A percentile compares a stretch with the other conserved stretches of the same genome.
phyloP scores from a whole-genome alignment of 23 tunicate species.

The Halocynthia aurantium region DNA sequence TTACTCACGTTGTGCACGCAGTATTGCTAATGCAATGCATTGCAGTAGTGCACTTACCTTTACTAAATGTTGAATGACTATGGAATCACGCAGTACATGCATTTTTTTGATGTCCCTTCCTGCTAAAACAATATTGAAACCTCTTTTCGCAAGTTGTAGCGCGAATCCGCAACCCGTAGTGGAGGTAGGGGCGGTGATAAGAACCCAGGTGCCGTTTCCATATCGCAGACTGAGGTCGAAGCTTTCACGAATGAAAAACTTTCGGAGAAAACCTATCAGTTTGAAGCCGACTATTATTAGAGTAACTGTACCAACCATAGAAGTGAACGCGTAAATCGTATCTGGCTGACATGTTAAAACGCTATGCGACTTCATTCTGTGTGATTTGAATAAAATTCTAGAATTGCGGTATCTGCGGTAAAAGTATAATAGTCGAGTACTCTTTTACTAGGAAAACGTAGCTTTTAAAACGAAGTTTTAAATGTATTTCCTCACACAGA shows the following conservation, averaged over 20 bases:
- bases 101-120: constrained; percentile 82
- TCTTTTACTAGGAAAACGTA: no score
- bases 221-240: constrained; percentile 57
- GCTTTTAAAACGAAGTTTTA: no score
- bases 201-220: constrained; percentile 82
- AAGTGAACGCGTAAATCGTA: not conserved
- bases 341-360: no score
- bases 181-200: constrained; percentile 77
- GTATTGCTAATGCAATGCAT: not conserved
- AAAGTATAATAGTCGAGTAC: no score
- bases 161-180: constrained; percentile 84
- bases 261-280: constrained; percentile 57
- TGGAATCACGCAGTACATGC: constrained; percentile 67
- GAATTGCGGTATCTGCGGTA: no score
- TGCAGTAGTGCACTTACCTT: constrained; percentile 38
- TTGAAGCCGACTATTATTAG: constrained; percentile 13
- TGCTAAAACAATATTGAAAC: constrained; percentile 67
- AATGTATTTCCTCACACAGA: no score
- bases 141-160: constrained; percentile 61
- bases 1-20: not conserved
- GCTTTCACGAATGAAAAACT: constrained; percentile 76
- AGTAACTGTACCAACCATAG: constrained; percentile 10
- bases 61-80: constrained; percentile 49
- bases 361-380: no score
- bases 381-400: no score